phyloP scores from a whole-genome alignment of 1,140 invertebrate species.

The Dysdera silvatica region DNA sequence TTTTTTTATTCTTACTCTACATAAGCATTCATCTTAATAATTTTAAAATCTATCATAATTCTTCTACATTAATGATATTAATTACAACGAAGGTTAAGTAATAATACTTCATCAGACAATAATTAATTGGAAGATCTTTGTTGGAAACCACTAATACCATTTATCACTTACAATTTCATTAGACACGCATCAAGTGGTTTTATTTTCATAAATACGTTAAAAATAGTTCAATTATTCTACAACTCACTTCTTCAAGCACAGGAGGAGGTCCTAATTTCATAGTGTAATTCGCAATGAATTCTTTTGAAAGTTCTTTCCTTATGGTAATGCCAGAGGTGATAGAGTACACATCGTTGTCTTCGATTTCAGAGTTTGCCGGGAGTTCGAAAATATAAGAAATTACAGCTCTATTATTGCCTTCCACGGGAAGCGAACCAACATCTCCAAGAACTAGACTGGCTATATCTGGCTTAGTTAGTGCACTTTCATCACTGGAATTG shows the following conservation, averaged over 20 bases:
- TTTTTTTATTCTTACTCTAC: no score
- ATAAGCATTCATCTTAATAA: no score
- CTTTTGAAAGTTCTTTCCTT: slow-evolving; percentile 12
- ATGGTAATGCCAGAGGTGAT: slow-evolving; percentile 18
- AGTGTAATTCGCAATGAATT: slow-evolving; percentile 20
- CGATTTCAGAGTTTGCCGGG: slow-evolving; percentile 3
- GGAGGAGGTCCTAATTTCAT: slow-evolving; percentile 17
- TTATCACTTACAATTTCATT: no score
- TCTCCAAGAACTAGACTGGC: slow-evolving; percentile 20
- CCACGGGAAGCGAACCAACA: slow-evolving; percentile 16
- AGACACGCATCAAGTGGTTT: no score
- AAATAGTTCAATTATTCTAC: no score
- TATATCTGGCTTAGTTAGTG: slow-evolving; percentile 15
- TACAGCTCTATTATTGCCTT: slow-evolving; percentile 6
- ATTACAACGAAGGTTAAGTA: no score
- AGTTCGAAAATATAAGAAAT: slow-evolving; percentile 15
- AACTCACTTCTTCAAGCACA: slow-evolving; percentile 3
- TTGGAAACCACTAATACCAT: no score
- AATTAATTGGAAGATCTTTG: no score
- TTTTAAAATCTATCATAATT: no score
- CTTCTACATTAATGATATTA: no score
- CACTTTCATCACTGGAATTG: slow-evolving; percentile 3
- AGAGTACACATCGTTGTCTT: slow-evolving; percentile 15
- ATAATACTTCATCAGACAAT: no score
- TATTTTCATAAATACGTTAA: not conserved